These are phyloP conservation scores for Dermolepida albohirtum DNA, from an alignment of 2,888 invertebrate genomes.

Conservation along the genomic window DNA sequence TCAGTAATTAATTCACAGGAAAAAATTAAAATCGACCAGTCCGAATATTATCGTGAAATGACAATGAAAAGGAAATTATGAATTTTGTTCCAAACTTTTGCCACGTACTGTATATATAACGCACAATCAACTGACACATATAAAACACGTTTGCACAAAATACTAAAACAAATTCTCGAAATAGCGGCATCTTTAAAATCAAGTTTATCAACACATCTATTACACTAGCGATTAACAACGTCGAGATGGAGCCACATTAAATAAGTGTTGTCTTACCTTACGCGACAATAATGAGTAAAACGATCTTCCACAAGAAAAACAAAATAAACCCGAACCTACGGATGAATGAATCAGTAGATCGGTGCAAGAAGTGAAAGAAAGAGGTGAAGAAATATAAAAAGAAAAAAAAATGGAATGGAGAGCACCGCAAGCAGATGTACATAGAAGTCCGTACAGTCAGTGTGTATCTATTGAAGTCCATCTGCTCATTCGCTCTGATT, in stretches of 20 bases:
- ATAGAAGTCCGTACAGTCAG: slow-evolving; percentile 18
- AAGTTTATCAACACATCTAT: slow-evolving; percentile 13
- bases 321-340: slow-evolving; percentile 34
- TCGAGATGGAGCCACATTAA: slow-evolving; percentile 14
- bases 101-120: too few species aligned
- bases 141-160: too few species aligned
- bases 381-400: slow-evolving; percentile 31
- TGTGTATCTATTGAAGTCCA: slow-evolving; percentile 37
- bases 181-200: slow-evolving; percentile 2
- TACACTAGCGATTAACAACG: slow-evolving; percentile 15
- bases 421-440: slow-evolving; percentile 36
- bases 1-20: too few species aligned
- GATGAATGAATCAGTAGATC: slow-evolving; percentile 37
- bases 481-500: slow-evolving; percentile 48
- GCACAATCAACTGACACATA: too few species aligned
- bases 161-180: slow-evolving; percentile 4
- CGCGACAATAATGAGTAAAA: slow-evolving; percentile 22
- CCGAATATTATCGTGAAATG: too few species aligned
- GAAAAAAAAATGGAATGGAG: slow-evolving; percentile 19
- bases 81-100: too few species aligned
- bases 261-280: slow-evolving; percentile 2
- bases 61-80: too few species aligned
- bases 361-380: slow-evolving; percentile 30
- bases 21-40: too few species aligned
- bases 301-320: slow-evolving; percentile 33